Evolutionary conservation across 2,797 vertebrate species (phyloP).

Genomic region (Furcifer pardalis): DNA sequence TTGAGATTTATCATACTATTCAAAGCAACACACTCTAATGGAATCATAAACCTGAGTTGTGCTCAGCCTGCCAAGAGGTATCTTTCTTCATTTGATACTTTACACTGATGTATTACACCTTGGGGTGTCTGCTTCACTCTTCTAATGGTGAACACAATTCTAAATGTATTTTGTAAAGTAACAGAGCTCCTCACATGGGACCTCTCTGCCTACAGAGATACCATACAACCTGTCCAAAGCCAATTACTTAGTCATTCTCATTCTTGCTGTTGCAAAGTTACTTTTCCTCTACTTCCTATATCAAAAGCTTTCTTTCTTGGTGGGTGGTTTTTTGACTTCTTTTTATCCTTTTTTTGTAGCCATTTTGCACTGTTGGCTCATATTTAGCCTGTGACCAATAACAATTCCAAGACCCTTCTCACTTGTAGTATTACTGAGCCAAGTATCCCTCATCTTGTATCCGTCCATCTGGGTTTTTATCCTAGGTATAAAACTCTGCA

Average conservation of each 20-base stretch:
- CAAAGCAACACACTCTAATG: constrained; percentile 58
- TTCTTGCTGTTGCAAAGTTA: constrained; percentile 43
- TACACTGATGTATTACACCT: constrained; percentile 60
- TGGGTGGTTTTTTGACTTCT: constrained; percentile 23
- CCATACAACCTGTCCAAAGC: constrained; percentile 29
- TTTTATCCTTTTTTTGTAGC: no score
- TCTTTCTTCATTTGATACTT: constrained; percentile 63
- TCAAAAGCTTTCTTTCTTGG: constrained; percentile 46
- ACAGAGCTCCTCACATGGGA: constrained; percentile 53
- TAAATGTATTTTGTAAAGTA: constrained; percentile 51
- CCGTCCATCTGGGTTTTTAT: no score
- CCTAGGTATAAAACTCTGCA: no score
- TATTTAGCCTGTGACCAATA: no score
- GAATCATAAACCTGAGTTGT: constrained; percentile 39
- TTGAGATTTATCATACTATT: constrained; percentile 56
- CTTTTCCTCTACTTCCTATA: constrained; percentile 23
- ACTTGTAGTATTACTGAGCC: no score
- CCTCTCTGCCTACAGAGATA: constrained; percentile 37
- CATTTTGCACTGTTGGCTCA: no score
- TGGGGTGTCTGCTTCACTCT: constrained; percentile 62
- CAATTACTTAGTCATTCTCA: constrained; percentile 63
- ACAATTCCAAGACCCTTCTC: no score
- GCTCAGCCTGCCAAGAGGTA: constrained; percentile 56
- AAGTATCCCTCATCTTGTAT: no score
- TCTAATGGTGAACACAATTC: constrained; percentile 54